Conservation (phyloP, 2,113 vertebrate genomes). For the Rhea pennata region DNA sequence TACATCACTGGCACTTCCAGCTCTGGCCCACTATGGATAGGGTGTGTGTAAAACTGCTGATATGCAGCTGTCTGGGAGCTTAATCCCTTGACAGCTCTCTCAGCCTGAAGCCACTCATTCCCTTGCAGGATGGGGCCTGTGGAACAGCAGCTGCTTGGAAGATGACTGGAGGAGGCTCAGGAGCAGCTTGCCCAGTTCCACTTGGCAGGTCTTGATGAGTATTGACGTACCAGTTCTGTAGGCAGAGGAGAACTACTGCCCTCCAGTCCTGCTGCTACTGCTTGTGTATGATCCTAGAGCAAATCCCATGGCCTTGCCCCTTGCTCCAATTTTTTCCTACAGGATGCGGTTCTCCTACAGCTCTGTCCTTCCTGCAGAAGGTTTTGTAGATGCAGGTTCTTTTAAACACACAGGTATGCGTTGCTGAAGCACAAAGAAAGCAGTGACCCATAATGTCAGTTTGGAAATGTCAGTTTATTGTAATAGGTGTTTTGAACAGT, state of each 20-base stretch:
- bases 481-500: constrained; percentile 63
- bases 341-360: background rate
- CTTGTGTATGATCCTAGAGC: accelerated
- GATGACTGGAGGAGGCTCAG: background rate
- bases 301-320: background rate
- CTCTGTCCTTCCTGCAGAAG: background rate
- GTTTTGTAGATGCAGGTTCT: background rate
- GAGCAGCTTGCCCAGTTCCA: background rate
- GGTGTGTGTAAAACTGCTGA: background rate
- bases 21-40: background rate
- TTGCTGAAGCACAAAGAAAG: background rate
- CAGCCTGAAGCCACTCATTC: background rate
- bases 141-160: background rate
- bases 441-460: background rate
- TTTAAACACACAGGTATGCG: accelerated
- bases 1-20: background rate
- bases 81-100: background rate
- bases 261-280: accelerated
- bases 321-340: background rate
- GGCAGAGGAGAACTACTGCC: background rate
- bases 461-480: constrained; percentile 64
- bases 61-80: background rate
- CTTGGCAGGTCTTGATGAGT: accelerated
- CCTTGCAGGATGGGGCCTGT: background rate
- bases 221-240: background rate